These are phyloP conservation scores for Choloepus hoffmanni DNA, from an alignment of 2,113 vertebrate species.

Conservation along the genomic window DNA sequence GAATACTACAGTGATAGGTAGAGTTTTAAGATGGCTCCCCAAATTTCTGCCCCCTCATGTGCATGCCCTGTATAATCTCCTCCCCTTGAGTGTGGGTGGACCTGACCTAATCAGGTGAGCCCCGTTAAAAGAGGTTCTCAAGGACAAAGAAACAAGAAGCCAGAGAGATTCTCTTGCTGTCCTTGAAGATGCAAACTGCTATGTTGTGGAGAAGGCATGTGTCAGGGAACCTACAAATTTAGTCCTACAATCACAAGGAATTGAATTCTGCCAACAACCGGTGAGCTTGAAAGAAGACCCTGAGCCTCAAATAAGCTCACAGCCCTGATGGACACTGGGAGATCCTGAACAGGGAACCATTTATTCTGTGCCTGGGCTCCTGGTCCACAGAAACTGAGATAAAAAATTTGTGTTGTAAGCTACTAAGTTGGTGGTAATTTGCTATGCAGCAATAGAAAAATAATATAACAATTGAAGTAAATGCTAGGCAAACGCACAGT, in stretches of 20 bases:
- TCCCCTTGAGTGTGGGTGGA: background rate
- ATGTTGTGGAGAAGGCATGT: background rate
- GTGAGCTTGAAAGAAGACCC: background rate
- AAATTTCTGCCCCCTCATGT: background rate
- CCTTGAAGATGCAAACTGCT: background rate
- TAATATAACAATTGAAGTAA: background rate
- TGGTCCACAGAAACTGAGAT: background rate
- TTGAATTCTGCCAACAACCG: background rate
- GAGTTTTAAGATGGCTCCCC: background rate
- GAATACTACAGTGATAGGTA: background rate
- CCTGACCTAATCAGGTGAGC: background rate
- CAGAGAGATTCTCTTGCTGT: background rate
- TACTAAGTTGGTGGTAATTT: background rate
- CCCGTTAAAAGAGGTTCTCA: background rate
- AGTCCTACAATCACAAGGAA: background rate
- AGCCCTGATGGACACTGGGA: background rate
- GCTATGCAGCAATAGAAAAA: background rate
- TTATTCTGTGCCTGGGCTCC: background rate
- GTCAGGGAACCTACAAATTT: background rate
- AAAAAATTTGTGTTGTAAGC: background rate
- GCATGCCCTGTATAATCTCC: background rate
- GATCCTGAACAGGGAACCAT: background rate
- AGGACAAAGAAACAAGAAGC: background rate
- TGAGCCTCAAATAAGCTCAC: background rate
- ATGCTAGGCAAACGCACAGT: background rate